Percentiles rank a stretch among this genome's conserved stretches.
phyloP scores from a whole-genome alignment of 2,888 invertebrate genomes.

The Noctua fimbriata region DNA sequence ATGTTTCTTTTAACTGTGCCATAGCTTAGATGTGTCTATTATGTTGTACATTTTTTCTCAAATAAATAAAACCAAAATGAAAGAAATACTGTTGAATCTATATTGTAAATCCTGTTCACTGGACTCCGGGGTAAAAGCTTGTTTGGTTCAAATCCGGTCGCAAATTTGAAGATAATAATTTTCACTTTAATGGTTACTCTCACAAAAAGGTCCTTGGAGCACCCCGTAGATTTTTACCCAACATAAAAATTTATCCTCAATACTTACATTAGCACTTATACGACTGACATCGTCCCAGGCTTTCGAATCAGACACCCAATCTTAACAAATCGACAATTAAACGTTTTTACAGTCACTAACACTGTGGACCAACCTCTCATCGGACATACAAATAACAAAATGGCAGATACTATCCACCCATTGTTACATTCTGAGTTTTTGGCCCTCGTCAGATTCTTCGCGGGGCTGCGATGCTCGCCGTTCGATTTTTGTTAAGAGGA shows the following conservation, averaged over 20 bases:
- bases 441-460: conserved; percentile 74
- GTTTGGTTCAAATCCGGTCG: not conserved
- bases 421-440: conserved; percentile 84
- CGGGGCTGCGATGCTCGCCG: conserved; percentile 63
- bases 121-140: not conserved
- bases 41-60: too few relatives aligned
- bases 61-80: not conserved
- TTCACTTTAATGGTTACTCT: not conserved
- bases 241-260: conserved; percentile 2
- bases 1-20: too few relatives aligned
- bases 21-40: too few relatives aligned
- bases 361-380: conserved; percentile 59
- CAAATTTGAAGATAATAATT: not conserved
- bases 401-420: conserved; percentile 79
- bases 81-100: not conserved
- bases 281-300: conserved; percentile 35
- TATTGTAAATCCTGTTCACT: too few relatives aligned
- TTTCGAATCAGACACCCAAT: conserved; percentile 60
- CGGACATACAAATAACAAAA: conserved; percentile 72
- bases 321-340: conserved; percentile 70
- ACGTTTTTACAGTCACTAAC: conserved; percentile 65
- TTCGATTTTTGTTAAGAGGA: conserved; percentile 47
- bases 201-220: not conserved
- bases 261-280: conserved; percentile 54
- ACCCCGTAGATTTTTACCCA: conserved; percentile 1